Percentiles rank a stretch among this genome's conserved stretches.
Conservation (phyloP, 2,888 invertebrate genomes). For the Phragmatobia fuliginosa region DNA sequence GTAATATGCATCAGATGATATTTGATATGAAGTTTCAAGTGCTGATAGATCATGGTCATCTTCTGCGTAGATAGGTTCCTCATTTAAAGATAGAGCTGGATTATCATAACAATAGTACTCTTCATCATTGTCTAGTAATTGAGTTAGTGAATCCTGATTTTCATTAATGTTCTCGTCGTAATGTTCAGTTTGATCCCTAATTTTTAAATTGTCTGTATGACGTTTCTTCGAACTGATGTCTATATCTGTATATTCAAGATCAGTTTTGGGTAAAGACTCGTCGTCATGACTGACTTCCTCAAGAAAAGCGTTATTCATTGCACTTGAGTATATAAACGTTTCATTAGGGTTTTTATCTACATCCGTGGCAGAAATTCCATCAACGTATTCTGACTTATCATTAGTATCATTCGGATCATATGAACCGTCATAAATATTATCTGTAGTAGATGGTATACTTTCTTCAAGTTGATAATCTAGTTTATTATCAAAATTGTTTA, state of each 20-base stretch:
- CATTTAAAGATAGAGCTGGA: slow-evolving; percentile 10
- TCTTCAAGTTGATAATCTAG: background rate
- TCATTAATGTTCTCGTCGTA: slow-evolving; percentile 7
- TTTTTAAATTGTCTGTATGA: background rate
- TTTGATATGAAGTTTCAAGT: slow-evolving; percentile 2
- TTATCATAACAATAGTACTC: slow-evolving; percentile 15
- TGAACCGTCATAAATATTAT: background rate
- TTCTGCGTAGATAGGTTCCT: slow-evolving; percentile 27
- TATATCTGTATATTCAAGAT: background rate
- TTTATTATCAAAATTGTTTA: background rate
- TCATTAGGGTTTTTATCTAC: slow-evolving; percentile 29
- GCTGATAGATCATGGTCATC: slow-evolving; percentile 30
- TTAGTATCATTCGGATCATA: background rate
- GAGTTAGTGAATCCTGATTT: background rate
- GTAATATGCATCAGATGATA: slow-evolving; percentile 19
- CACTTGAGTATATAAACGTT: slow-evolving; percentile 54
- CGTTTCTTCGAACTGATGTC: background rate
- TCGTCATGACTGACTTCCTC: slow-evolving; percentile 52
- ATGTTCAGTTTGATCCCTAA: background rate
- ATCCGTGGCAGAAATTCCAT: background rate
- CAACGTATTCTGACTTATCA: background rate
- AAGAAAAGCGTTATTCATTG: slow-evolving; percentile 76
- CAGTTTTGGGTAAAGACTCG: slow-evolving; percentile 29
- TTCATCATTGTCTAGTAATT: background rate
- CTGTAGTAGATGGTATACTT: background rate